These are phyloP conservation scores for Latheticus oryzae DNA, from an alignment of 2,888 invertebrate species.

Conservation along the genomic window DNA sequence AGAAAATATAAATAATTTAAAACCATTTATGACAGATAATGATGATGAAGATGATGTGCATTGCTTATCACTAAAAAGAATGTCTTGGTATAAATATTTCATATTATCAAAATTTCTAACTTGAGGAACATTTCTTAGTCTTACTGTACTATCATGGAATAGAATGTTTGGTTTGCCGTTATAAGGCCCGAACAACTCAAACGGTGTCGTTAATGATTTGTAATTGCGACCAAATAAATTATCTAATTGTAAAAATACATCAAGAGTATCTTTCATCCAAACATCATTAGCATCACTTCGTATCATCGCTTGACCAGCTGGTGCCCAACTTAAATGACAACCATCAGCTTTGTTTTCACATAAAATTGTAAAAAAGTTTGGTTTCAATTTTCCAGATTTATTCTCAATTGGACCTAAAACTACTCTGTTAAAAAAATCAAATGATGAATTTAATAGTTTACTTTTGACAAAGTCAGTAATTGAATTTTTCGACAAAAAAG, in stretches of 20 bases:
- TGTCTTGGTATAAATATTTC: slow-evolving; percentile 53
- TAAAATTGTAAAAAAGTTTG: slow-evolving; percentile 65
- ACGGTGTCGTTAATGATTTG: slow-evolving; percentile 71
- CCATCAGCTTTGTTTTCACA: slow-evolving; percentile 68
- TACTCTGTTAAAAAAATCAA: slow-evolving; percentile 19
- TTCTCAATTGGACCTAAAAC: slow-evolving; percentile 66
- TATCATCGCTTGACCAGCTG: slow-evolving; percentile 76
- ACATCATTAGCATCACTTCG: slow-evolving; percentile 69
- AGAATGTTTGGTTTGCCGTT: slow-evolving; percentile 74
- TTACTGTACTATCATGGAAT: slow-evolving; percentile 72
- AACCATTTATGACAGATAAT: slow-evolving; percentile 1
- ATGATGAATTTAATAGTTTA: slow-evolving; percentile 53
- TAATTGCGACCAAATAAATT: slow-evolving; percentile 75
- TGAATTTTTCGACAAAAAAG: slow-evolving; percentile 71
- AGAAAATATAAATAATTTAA: not conserved
- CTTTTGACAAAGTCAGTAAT: slow-evolving; percentile 66
- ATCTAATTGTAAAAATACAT: slow-evolving; percentile 77
- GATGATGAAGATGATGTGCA: slow-evolving; percentile 42
- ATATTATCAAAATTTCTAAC: slow-evolving; percentile 57
- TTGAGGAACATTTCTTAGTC: slow-evolving; percentile 57
- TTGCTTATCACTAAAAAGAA: slow-evolving; percentile 46
- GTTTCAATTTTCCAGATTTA: slow-evolving; percentile 50
- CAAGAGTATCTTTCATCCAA: slow-evolving; percentile 76
- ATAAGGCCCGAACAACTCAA: slow-evolving; percentile 77
- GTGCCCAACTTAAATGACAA: slow-evolving; percentile 77